Base-by-base conservation (phyloP, 2,113 vertebrate genomes). In the Bubo bubo region DNA sequence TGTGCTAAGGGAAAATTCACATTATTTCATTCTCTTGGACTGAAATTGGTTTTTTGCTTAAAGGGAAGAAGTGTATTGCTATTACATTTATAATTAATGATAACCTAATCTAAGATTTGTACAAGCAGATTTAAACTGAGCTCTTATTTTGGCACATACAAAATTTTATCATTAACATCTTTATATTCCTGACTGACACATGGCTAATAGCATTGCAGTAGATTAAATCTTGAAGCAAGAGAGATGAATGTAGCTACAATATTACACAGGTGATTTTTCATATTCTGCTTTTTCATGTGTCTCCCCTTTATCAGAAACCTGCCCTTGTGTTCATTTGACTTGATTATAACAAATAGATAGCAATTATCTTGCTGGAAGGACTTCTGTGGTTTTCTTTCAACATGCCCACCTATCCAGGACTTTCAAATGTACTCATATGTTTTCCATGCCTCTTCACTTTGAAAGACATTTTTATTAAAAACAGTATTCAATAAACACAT, bases 71-170 rank as follows among this genome's bases (percentile, higher is more conserved):
- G 50, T 72, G 14, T 75, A 91, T 90, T 89, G 76, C 75, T 87
- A 56, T 95, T 96, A 75, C 77, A 68, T 96, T 97, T 97, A 81
- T 97, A 95, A 97, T 97, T 96, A 96, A 96, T 86, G 84, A 86
- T 93, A 97, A 95, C 91, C 82, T 93, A 93, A 96, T 96, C 71
- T 87, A 86, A 88, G 86, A 93, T 92, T 88, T 96, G 93, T 94
- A 73, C 90, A 89, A 91, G 94, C 90, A 75, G 75, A 90, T 96
- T 96, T 94, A 94, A 97, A 94, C 66, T 79, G 88, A 96, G 79
- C 73, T 95, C 71, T 93, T 95, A 96, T 96, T 97, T 93, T 97
- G 88, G 94, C 97, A 91, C 3, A 1, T 91, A 87, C 79, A 95
- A 94, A 94, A 96, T 83, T 91, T 96, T 96, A 90, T 95, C 93